These are phyloP conservation scores for Stichopus horrens DNA, from an alignment of 53 echinoderm and acorn worm species.

Conservation along the genomic window DNA sequence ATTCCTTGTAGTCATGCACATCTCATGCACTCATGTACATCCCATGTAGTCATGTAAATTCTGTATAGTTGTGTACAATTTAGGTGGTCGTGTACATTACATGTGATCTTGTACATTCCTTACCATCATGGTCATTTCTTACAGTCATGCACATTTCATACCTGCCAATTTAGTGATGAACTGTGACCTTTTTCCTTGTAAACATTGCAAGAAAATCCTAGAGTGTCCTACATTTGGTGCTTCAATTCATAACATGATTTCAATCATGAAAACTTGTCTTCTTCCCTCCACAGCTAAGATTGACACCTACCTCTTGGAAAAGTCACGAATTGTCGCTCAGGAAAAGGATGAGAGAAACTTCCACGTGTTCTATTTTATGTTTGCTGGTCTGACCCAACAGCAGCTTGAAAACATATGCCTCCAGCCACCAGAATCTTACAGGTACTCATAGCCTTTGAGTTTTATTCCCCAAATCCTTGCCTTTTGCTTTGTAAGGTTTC, in stretches of 20 bases:
- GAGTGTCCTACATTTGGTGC: too few relatives aligned
- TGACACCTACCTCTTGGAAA: conserved; percentile 91
- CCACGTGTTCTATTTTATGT: conserved; percentile 98
- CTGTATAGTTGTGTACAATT: too few relatives aligned
- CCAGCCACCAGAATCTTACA: conserved; percentile 88
- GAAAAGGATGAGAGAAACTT: conserved; percentile 86
- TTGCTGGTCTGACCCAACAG: conserved; percentile 94
- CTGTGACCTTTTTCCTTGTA: background rate
- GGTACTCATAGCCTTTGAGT: conserved; percentile 47
- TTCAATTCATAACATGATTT: background rate
- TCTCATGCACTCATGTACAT: too few relatives aligned
- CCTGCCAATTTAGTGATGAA: too few relatives aligned
- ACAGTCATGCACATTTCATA: too few relatives aligned
- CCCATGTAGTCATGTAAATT: too few relatives aligned
- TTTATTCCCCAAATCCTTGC: too few relatives aligned
- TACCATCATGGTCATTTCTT: too few relatives aligned
- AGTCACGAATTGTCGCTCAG: conserved; percentile 83
- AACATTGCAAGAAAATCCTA: background rate
- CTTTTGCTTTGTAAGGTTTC: too few relatives aligned
- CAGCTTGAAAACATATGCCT: conserved; percentile 80
- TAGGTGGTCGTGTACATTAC: too few relatives aligned
- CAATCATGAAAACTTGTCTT: background rate
- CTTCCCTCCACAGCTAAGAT: conserved; percentile 70
- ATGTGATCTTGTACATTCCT: background rate
- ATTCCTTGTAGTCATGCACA: too few relatives aligned